phyloP scores from a whole-genome alignment of 2,797 vertebrate species.

The Holocentrus rufus region DNA sequence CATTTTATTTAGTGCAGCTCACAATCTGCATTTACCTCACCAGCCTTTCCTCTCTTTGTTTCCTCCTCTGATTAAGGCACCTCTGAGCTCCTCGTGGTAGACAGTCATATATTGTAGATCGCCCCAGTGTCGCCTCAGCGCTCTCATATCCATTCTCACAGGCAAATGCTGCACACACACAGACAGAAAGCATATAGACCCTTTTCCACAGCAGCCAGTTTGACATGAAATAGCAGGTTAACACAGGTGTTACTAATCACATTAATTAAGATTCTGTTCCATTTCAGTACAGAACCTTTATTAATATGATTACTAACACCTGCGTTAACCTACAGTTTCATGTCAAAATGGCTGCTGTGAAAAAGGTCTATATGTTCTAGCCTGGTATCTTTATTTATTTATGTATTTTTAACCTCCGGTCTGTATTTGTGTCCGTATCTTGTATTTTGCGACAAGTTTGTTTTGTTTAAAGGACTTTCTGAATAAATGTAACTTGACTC shows the following conservation, averaged over 20 bases:
- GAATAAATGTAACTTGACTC: slow-evolving; percentile 12
- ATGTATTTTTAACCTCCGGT: background rate
- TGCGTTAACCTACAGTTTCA: too few species aligned
- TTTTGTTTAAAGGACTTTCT: slow-evolving; percentile 19
- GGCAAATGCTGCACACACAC: background rate
- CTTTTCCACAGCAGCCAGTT: too few species aligned
- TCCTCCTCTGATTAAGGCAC: background rate
- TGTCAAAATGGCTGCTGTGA: too few species aligned
- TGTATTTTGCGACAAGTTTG: background rate
- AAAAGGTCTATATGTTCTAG: background rate
- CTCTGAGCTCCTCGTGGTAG: background rate
- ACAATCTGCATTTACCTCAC: background rate
- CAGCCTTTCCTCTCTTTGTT: background rate
- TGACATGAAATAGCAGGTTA: too few species aligned
- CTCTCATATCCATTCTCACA: background rate
- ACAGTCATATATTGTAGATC: too few species aligned
- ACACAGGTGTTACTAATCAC: too few species aligned
- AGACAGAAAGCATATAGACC: background rate
- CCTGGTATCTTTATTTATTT: background rate
- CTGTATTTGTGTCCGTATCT: background rate
- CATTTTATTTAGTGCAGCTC: too few species aligned
- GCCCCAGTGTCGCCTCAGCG: too few species aligned
- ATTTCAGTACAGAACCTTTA: too few species aligned
- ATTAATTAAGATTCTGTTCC: too few species aligned
- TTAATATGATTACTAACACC: too few species aligned